Percentiles rank a stretch among this genome's conserved stretches.
phyloP scores from a whole-genome alignment of 2,888 invertebrate genomes.

The Octodonta nipae region DNA sequence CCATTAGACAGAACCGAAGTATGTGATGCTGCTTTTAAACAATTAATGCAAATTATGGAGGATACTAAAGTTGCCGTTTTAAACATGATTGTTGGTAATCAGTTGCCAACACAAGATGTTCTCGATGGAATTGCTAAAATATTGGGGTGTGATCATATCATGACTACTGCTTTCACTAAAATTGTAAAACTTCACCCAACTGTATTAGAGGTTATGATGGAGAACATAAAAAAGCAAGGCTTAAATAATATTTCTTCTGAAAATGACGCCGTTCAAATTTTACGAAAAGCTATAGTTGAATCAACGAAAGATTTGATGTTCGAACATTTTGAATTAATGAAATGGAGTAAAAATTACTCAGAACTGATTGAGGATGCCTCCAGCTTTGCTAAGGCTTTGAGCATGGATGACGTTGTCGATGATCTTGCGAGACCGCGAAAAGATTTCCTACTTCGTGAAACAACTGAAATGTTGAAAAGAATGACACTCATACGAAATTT shows the following conservation, averaged over 20 bases:
- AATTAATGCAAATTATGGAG: conserved; percentile 38
- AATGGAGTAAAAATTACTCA: conserved; percentile 31
- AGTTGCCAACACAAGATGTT: conserved; percentile 36
- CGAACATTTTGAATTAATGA: conserved; percentile 39
- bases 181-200: conserved; percentile 47
- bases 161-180: conserved; percentile 50
- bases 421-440: conserved; percentile 26
- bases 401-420: conserved; percentile 49
- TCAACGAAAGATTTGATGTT: conserved; percentile 51
- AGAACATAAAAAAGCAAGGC: conserved; percentile 48
- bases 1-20: conserved; percentile 29
- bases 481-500: conserved; percentile 58
- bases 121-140: conserved; percentile 51
- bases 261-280: conserved; percentile 48
- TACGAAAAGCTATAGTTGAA: conserved; percentile 53
- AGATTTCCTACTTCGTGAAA: conserved; percentile 33
- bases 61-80: conserved; percentile 51
- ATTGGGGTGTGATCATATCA: conserved; percentile 47
- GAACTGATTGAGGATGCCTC: conserved; percentile 50
- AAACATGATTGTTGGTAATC: conserved; percentile 22
- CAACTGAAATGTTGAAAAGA: conserved; percentile 53
- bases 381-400: conserved; percentile 55
- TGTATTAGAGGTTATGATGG: conserved; percentile 45
- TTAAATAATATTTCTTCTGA: conserved; percentile 42
- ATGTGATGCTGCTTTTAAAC: conserved; percentile 29